Base-by-base conservation (phyloP, 2,888 invertebrate species). In the Lottia gigantea region DNA sequence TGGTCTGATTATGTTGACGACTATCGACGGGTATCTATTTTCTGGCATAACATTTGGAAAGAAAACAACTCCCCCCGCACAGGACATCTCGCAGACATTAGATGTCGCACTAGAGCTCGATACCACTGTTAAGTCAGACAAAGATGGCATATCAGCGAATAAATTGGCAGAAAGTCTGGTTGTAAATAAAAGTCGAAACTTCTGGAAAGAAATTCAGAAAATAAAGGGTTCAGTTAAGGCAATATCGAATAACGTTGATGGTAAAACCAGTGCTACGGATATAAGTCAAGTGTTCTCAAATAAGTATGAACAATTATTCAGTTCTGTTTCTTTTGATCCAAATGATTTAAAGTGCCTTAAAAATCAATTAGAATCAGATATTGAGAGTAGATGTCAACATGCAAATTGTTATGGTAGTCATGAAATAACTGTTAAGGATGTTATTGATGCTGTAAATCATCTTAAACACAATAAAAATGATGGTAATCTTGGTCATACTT, bases 1-100 rank as follows among this genome's bases (percentile, higher is more conserved):
- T 49, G 49, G 49, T 14, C 11, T 19, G 49, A 49, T 49, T 19
- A 2, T 49, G 49, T 49, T 49, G 19, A 49, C 11, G n/a, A 16
- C 16, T 49, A 14, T 19, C 16, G 19, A 49, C 11, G 15, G 19
- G 49, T n/a, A 19, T 16, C 49, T 19, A 49, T 49, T 19, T 19
- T 49, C 19, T 49, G 49, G 49, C 16, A 49, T 49, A 49, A 49
- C 49, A 49, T n/a, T 16, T 49, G 49, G 49, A 49, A 49, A 49
- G 49, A 49, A 19, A 19, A 49, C 49, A 49, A 49, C 19, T n/a
- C 49, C 49, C n/a, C 16, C 49, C 49, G 19, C 11, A 19, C n/a
- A 19, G 49, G 49, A 11, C 49, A 49, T 49, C 19, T 49, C 7
- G 19, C 19, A 19, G 49, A 49, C 16, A 49, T 49, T 49, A 14